Conservation (phyloP, 2,888 invertebrate species). For the Drosophila imparisetae region DNA sequence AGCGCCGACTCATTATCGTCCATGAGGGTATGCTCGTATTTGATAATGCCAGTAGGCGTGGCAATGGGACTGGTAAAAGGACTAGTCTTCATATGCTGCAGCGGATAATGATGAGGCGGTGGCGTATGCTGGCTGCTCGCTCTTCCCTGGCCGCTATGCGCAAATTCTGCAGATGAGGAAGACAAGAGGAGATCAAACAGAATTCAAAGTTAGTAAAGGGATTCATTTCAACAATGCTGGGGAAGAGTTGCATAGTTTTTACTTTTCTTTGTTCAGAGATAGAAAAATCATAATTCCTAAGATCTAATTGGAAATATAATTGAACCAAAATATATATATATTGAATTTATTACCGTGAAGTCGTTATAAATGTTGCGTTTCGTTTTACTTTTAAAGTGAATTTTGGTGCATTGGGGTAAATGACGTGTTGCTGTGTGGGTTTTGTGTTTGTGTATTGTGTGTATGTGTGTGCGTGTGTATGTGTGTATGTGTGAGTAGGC, state of each 20-base stretch:
- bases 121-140: conserved; percentile 20
- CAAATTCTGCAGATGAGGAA: conserved; percentile 41
- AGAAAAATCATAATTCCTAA: conserved; percentile 48
- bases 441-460: conserved; percentile 25
- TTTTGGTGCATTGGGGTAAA: conserved; percentile 48
- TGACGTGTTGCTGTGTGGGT: conserved; percentile 31
- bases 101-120: conserved; percentile 58
- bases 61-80: conserved; percentile 80
- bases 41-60: conserved; percentile 71
- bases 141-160: conserved; percentile 39
- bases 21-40: conserved; percentile 73
- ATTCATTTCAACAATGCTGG: conserved; percentile 6
- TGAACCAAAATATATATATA: conserved; percentile 30
- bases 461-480: conserved; percentile 21
- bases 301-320: conserved; percentile 42
- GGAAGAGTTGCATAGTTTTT: conserved; percentile 20
- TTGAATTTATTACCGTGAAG: conserved; percentile 53
- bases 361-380: conserved; percentile 54
- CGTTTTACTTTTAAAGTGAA: conserved; percentile 46
- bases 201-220: conserved; percentile 32
- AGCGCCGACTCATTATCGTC: conserved; percentile 73
- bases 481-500: conserved; percentile 58
- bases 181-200: conserved; percentile 30
- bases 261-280: conserved; percentile 23
- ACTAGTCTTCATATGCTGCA: conserved; percentile 77